These are phyloP conservation scores for Trachymyrmex septentrionalis DNA, from an alignment of 1,140 invertebrate genomes.

Conservation along the genomic window DNA sequence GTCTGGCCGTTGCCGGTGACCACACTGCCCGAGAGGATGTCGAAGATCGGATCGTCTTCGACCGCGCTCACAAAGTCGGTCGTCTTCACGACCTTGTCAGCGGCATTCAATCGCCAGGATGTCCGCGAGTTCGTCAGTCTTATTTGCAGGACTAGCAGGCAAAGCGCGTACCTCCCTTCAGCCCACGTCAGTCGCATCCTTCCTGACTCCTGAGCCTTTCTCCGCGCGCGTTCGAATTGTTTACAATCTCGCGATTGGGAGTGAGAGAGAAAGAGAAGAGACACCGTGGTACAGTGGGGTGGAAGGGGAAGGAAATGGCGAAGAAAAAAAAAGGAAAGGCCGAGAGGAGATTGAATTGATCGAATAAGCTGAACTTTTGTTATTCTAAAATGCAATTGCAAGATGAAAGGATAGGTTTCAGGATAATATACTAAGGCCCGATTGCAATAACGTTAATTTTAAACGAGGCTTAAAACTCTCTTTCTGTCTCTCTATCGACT, in stretches of 20 bases:
- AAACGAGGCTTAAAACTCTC: too few relatives aligned
- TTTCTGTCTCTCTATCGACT: too few relatives aligned
- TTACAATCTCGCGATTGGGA: slow-evolving; percentile 35
- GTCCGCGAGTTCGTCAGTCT: slow-evolving; percentile 83
- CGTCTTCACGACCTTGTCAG: slow-evolving; percentile 83
- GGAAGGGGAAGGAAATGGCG: not conserved
- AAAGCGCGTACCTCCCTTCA: slow-evolving; percentile 72
- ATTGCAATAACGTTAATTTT: too few relatives aligned
- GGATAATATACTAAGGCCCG: too few relatives aligned
- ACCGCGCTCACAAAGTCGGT: slow-evolving; percentile 76
- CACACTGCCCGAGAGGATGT: slow-evolving; percentile 81
- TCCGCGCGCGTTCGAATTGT: slow-evolving; percentile 39
- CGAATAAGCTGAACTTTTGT: not conserved
- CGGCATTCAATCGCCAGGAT: slow-evolving; percentile 83
- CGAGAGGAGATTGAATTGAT: not conserved
- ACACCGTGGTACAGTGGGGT: not conserved
- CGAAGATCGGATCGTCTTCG: slow-evolving; percentile 82
- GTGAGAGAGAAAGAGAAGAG: not conserved
- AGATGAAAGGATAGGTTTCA: too few relatives aligned
- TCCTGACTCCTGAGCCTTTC: not conserved
- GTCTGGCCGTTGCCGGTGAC: slow-evolving; percentile 79
- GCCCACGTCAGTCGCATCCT: slow-evolving; percentile 48
- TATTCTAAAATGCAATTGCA: not conserved
- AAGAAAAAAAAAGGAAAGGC: not conserved
- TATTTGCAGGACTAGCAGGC: slow-evolving; percentile 82